Conservation (phyloP, 2,113 vertebrate species). For the Rhinolophus ferrumequinum region DNA sequence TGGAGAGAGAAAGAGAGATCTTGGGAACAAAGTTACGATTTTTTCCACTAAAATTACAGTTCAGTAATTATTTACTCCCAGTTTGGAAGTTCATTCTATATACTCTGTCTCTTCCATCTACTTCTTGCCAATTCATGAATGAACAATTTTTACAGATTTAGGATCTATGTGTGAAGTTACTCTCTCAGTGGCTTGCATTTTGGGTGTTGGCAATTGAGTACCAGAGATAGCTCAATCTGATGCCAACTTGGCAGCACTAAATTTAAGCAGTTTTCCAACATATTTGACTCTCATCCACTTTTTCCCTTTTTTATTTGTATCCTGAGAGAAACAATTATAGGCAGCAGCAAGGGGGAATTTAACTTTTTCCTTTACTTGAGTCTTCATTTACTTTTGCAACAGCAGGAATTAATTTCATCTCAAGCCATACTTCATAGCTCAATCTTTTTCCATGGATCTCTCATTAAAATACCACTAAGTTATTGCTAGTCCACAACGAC, state of each 20-base stretch:
- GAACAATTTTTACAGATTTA: constrained; percentile 58
- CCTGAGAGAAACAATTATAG: not conserved
- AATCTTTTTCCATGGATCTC: not conserved
- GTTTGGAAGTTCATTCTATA: not conserved
- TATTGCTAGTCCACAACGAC: not conserved
- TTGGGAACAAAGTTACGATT: constrained; percentile 42
- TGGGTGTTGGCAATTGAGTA: not conserved
- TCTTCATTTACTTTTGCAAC: not conserved
- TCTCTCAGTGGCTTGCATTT: constrained; percentile 35
- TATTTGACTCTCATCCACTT: not conserved
- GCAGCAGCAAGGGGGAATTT: not conserved
- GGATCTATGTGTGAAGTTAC: constrained; percentile 54
- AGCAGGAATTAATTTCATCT: not conserved
- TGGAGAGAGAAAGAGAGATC: not conserved
- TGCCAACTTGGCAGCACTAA: constrained; percentile 23
- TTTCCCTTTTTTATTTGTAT: constrained; percentile 39
- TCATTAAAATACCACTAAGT: constrained; percentile 16
- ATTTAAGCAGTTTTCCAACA: constrained; percentile 43
- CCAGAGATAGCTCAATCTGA: not conserved
- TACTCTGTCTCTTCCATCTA: not conserved
- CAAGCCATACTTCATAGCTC: not conserved
- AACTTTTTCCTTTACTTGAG: not conserved
- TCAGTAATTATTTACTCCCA: not conserved
- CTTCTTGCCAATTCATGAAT: constrained; percentile 61
- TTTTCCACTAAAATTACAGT: not conserved